A percentile compares a stretch with the other conserved stretches of the same genome.
These are phyloP conservation scores for Donacobius atricapilla DNA, from an alignment of 2,113 vertebrate genomes.

Conservation along the genomic window DNA sequence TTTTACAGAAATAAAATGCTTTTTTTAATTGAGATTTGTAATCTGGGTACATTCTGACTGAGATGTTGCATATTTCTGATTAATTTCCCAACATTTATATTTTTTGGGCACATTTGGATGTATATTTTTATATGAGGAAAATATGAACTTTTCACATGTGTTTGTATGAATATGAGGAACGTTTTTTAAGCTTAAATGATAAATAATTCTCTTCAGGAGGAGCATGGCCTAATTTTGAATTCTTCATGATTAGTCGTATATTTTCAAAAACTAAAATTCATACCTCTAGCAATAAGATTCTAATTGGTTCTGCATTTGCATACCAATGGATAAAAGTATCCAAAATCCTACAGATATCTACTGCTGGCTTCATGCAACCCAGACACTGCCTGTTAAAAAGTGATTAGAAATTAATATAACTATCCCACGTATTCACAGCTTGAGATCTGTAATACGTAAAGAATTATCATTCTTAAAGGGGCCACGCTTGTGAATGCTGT, in stretches of 20 bases:
- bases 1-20: background rate
- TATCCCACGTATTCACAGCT: background rate
- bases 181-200: background rate
- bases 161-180: background rate
- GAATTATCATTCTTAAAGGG: background rate
- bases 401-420: constrained; percentile 27
- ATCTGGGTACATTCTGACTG: background rate
- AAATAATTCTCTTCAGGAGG: background rate
- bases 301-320: background rate
- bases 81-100: background rate
- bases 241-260: background rate
- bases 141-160: background rate
- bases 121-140: background rate
- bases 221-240: background rate
- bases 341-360: background rate
- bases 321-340: background rate
- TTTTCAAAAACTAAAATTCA: background rate
- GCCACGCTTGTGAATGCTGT: background rate
- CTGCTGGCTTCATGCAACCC: background rate
- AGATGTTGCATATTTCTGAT: background rate
- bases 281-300: background rate
- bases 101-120: background rate
- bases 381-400: constrained; percentile 11
- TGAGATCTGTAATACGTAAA: background rate
- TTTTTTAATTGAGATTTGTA: background rate